Conservation (phyloP, 2,797 vertebrate genomes). For the Melanotaenia pygmaea region DNA sequence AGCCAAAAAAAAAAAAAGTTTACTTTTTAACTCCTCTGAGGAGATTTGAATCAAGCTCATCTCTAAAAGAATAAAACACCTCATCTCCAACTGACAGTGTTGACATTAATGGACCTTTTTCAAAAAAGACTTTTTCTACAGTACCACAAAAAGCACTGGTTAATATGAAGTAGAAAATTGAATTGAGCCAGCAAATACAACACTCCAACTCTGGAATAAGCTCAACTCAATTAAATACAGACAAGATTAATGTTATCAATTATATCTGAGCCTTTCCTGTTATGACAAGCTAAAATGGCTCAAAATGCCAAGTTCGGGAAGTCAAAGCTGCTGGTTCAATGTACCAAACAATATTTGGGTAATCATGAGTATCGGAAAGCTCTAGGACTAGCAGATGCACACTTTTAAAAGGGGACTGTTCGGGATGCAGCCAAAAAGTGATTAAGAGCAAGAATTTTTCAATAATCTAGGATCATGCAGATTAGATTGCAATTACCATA, state of each 20-base stretch:
- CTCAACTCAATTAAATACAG: not conserved
- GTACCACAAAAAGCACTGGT: not conserved
- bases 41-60: too few relatives aligned
- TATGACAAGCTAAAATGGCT: not conserved
- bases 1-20: too few relatives aligned
- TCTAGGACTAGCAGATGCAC: not conserved
- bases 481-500: not conserved
- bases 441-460: not conserved
- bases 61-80: not conserved
- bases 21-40: too few relatives aligned
- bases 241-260: not conserved
- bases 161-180: not conserved
- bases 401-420: not conserved
- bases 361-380: not conserved
- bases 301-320: not conserved
- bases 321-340: not conserved
- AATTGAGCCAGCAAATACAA: not conserved
- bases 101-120: not conserved
- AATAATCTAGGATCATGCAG: not conserved
- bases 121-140: not conserved
- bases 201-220: not conserved
- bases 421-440: not conserved
- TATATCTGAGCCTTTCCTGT: not conserved
- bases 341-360: not conserved
- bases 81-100: not conserved